Base-by-base conservation (phyloP, 2,797 vertebrate species). In the Uromys caudimaculatus region DNA sequence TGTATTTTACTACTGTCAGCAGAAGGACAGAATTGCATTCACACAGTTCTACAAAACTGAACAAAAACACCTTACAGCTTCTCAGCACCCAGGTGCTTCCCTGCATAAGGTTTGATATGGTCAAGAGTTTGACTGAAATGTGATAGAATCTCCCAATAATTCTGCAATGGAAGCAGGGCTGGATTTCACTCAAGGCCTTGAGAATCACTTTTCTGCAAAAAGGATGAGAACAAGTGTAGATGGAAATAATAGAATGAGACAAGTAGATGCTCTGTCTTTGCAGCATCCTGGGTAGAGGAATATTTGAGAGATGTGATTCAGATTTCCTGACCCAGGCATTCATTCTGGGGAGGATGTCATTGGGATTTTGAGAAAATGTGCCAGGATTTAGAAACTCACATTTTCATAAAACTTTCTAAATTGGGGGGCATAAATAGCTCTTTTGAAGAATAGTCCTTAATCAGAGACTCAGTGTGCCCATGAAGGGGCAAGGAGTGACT, bases 11-110 rank as follows among this genome's bases (percentile, higher is more conserved):
- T 91, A 77, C 35, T 94, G 29, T 69, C 58, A 60, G 3, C 14
- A 83, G 13, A 6, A 0, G 0, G 0, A 0, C 0, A 44, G 1
- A 16, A 0, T 0, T 6, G 52, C 38, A 38, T 27, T 13, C 84
- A 83, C 82, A 92, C 81, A n/a, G 60, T 91, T 76, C 2, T 56
- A 35, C 58, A n/a, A 67, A 89, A 10, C 41, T 8, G 0, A 47
- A 87, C 50, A 92, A 79, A 93, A 88, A 52, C 67, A 32, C 21
- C 52, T 54, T 58, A 11, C 0, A 54, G 14, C 10, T 54, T 21
- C 11, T 73, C 13, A 64, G 0, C 2, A 19, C 2, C 17, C 75
- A 79, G n/a, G n/a, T 67, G 16, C 38, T 67, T 75, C n/a, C 4
- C 32, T 24, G 47, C 38, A 56, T 44, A 47, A 2, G 1, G 44